Conservation (phyloP, 1,140 invertebrate species). For the Danaus plexippus region DNA sequence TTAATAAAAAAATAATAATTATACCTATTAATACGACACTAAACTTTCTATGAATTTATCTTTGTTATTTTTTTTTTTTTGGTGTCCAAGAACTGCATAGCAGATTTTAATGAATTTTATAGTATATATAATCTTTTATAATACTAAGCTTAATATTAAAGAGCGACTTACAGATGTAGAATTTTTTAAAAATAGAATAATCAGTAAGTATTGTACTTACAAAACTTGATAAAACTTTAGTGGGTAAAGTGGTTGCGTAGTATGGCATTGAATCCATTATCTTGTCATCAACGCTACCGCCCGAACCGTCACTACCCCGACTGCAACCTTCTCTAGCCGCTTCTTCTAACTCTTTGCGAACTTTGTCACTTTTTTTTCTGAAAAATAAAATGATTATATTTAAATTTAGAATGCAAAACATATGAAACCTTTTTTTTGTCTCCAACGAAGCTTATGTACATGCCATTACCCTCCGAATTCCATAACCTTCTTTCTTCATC, state of each 20-base stretch:
- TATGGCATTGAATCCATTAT: slow-evolving; percentile 53
- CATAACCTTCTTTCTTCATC: no score
- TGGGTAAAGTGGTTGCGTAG: slow-evolving; percentile 77
- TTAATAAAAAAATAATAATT: no score
- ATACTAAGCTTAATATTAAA: no score
- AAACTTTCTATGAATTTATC: no score
- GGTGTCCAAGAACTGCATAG: no score
- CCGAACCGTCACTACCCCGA: slow-evolving; percentile 53
- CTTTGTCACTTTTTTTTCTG: slow-evolving; percentile 88
- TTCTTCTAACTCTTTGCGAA: slow-evolving; percentile 93
- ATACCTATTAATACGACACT: no score
- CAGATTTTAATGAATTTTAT: no score
- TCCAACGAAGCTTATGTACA: slow-evolving; percentile 13
- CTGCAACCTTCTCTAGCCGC: slow-evolving; percentile 79
- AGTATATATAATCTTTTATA: no score
- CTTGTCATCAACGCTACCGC: slow-evolving; percentile 49
- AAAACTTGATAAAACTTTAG: slow-evolving; percentile 80
- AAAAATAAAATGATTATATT: slow-evolving; percentile 41
- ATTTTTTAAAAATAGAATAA: no score
- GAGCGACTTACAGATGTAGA: no score
- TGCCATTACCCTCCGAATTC: neutral
- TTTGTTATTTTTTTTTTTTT: no score
- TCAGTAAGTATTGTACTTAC: slow-evolving; percentile 72
- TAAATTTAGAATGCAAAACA: slow-evolving; percentile 1
- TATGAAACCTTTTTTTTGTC: neutral